Conservation (phyloP, 1,140 invertebrate species). For the Drosophila teissieri region DNA sequence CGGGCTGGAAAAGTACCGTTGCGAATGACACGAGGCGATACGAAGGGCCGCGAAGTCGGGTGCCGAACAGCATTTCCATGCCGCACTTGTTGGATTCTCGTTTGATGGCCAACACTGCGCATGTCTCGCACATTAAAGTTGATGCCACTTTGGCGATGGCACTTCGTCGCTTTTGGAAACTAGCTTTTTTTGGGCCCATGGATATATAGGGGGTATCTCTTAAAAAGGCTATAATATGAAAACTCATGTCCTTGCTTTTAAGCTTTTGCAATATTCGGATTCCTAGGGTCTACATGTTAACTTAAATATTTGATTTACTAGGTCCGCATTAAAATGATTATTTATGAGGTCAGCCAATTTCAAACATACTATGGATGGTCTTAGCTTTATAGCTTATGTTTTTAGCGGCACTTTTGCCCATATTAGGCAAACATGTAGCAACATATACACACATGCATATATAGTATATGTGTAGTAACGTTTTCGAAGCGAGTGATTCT, state of each 20-base stretch:
- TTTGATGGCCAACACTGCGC: conserved; percentile 42
- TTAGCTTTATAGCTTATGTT: not conserved
- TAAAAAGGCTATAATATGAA: too few relatives aligned
- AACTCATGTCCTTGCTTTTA: too few relatives aligned
- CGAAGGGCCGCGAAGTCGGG: conserved; percentile 1
- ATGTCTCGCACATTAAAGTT: conserved; percentile 27
- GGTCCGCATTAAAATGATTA: too few relatives aligned
- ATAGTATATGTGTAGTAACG: conserved; percentile 19
- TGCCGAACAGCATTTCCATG: conserved; percentile 33
- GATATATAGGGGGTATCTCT: too few relatives aligned
- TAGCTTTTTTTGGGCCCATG: not conserved
- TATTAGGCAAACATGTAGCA: not conserved
- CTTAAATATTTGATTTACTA: too few relatives aligned
- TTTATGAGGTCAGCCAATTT: too few relatives aligned
- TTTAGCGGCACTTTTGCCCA: not conserved
- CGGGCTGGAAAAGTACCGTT: conserved; percentile 25
- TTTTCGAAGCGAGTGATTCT: conserved; percentile 15
- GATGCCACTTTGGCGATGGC: conserved; percentile 18
- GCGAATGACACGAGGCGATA: conserved; percentile 4
- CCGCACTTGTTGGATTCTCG: conserved; percentile 83
- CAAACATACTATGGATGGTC: too few relatives aligned
- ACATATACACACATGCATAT: not conserved
- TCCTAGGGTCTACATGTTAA: too few relatives aligned
- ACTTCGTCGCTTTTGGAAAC: not conserved
- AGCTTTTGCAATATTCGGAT: too few relatives aligned